Evolutionary conservation across 2,888 invertebrate genomes (phyloP).

Genomic region (Aphrophora alni): DNA sequence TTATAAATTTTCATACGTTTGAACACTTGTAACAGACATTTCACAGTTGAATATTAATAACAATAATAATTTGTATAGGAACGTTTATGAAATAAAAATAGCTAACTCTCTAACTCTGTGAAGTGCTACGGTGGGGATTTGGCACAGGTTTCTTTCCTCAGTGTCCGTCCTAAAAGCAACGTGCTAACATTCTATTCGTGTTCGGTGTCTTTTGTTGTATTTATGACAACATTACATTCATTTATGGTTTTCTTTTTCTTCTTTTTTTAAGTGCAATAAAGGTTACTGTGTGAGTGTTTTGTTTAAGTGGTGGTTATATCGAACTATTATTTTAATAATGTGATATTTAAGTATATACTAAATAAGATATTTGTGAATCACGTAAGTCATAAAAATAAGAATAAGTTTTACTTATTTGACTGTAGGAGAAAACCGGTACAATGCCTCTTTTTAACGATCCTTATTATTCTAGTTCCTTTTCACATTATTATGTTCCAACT

Average conservation of each 20-base stretch:
- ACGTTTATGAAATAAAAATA: neutral
- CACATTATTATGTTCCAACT: neutral
- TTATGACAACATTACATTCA: neutral
- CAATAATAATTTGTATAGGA: neutral
- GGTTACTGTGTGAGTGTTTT: neutral
- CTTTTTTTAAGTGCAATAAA: neutral
- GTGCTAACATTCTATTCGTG: slow-evolving; percentile 1
- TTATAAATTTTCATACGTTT: no score
- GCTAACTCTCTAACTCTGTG: neutral
- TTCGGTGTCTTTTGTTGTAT: neutral
- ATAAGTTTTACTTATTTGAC: neutral
- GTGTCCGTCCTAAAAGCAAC: neutral
- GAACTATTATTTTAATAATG: neutral
- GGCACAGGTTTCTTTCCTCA: neutral
- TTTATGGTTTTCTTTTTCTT: neutral
- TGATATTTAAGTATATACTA: neutral
- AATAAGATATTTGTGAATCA: neutral
- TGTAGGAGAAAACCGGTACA: neutral
- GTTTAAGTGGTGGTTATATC: neutral
- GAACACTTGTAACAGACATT: neutral
- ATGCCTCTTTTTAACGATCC: neutral
- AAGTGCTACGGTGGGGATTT: neutral
- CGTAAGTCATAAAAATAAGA: neutral
- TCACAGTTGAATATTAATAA: neutral
- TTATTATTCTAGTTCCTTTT: neutral